A percentile compares a stretch with the other conserved stretches of the same genome.
These are phyloP conservation scores for Unio pictorum DNA, from an alignment of 2,888 invertebrate genomes.

Conservation along the genomic window DNA sequence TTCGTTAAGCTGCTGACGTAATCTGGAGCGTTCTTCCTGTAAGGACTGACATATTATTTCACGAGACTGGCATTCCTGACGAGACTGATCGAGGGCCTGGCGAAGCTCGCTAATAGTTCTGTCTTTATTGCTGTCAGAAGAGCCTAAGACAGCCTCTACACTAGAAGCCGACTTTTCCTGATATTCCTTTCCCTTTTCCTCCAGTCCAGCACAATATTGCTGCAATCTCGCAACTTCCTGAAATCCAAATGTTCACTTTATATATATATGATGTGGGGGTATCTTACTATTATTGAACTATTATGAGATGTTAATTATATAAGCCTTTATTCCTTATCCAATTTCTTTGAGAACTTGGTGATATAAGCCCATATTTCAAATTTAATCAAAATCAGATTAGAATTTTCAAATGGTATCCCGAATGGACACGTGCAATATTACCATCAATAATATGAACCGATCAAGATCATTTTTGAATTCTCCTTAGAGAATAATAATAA, in stretches of 20 bases:
- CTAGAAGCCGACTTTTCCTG: not conserved
- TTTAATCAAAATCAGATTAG: too few relatives aligned
- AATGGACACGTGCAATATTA: too few relatives aligned
- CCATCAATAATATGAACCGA: too few relatives aligned
- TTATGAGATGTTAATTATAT: too few relatives aligned
- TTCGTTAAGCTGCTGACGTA: conserved; percentile 46
- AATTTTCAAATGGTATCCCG: too few relatives aligned
- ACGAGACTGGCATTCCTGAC: conserved; percentile 30
- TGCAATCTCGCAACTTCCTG: conserved; percentile 10
- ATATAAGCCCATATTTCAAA: too few relatives aligned
- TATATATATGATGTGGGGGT: too few relatives aligned
- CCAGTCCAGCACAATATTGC: conserved; percentile 5
- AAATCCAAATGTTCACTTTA: not conserved
- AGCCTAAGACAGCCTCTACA: conserved; percentile 36
- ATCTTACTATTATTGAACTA: too few relatives aligned
- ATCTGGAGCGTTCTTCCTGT: conserved; percentile 32
- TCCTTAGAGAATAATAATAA: too few relatives aligned
- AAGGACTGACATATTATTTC: conserved; percentile 33
- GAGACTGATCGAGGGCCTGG: conserved; percentile 30
- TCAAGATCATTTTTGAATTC: too few relatives aligned
- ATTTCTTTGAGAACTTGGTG: too few relatives aligned
- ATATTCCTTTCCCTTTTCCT: conserved; percentile 14
- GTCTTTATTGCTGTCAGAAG: conserved; percentile 50
- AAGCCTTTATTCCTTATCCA: too few relatives aligned
- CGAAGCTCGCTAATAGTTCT: conserved; percentile 34